These are phyloP conservation scores for Drosophila prolongata DNA, from an alignment of 2,888 invertebrate species.

Conservation along the genomic window DNA sequence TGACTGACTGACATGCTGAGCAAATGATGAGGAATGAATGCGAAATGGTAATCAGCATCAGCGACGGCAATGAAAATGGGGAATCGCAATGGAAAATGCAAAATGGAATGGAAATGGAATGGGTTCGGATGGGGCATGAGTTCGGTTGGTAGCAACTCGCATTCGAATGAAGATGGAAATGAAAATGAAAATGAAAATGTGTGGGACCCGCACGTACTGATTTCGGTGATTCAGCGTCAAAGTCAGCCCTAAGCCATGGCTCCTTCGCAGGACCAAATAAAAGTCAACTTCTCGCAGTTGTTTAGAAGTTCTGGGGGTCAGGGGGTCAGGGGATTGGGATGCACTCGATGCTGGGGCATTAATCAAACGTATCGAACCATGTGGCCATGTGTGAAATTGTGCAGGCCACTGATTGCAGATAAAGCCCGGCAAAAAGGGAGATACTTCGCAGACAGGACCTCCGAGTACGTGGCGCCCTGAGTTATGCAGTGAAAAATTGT, in stretches of 20 bases:
- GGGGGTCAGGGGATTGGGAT: not conserved
- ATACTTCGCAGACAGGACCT: slow-evolving; percentile 4
- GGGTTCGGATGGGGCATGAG: not conserved
- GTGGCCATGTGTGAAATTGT: slow-evolving; percentile 72
- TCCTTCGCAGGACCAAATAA: slow-evolving; percentile 19
- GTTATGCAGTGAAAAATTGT: slow-evolving; percentile 77
- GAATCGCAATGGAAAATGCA: slow-evolving; percentile 61
- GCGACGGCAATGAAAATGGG: slow-evolving; percentile 61
- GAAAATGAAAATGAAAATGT: slow-evolving; percentile 24
- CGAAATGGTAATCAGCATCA: slow-evolving; percentile 76
- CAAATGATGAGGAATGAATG: slow-evolving; percentile 81
- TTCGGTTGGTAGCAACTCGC: not conserved
- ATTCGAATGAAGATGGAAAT: slow-evolving; percentile 27
- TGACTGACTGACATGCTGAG: slow-evolving; percentile 64
- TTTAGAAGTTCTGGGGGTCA: slow-evolving; percentile 30
- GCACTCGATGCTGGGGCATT: slow-evolving; percentile 56
- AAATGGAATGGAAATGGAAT: slow-evolving; percentile 38
- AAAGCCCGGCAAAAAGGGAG: slow-evolving; percentile 11
- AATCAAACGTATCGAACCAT: slow-evolving; percentile 69
- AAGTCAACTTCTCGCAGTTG: slow-evolving; percentile 48
- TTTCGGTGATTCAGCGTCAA: slow-evolving; percentile 62
- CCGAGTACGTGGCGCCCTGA: slow-evolving; percentile 65
- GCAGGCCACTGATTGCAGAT: slow-evolving; percentile 70
- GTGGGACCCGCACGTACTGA: slow-evolving; percentile 68
- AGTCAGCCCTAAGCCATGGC: slow-evolving; percentile 26